Percentiles rank a stretch among this genome's conserved stretches.
Conservation (phyloP, 2,888 invertebrate species). For the Aporophyla lueneburgensis region DNA sequence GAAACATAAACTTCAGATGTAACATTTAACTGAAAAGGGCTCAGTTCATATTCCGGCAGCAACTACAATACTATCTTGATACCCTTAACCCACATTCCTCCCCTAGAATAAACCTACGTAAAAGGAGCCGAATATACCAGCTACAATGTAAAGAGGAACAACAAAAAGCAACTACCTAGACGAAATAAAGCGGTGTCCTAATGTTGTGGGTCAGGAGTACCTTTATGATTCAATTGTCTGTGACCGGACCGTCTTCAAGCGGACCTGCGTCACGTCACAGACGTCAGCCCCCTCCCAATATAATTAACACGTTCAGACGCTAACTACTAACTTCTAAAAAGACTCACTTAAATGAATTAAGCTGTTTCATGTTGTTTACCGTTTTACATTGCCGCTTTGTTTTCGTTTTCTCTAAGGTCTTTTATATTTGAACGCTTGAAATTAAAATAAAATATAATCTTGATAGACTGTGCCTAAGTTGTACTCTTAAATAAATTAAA, state of each 20-base stretch:
- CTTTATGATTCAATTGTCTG: slow-evolving; percentile 87
- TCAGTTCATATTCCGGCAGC: slow-evolving; percentile 26
- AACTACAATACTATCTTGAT: slow-evolving; percentile 43
- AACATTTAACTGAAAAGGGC: slow-evolving; percentile 9
- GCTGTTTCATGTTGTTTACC: slow-evolving; percentile 45
- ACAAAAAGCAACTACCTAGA: slow-evolving; percentile 32
- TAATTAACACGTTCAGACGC: slow-evolving; percentile 78
- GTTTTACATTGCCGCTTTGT: slow-evolving; percentile 21
- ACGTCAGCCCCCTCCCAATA: slow-evolving; percentile 74
- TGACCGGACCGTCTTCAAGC: slow-evolving; percentile 79
- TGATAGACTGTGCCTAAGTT: background rate
- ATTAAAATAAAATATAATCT: background rate
- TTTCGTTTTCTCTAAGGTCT: background rate
- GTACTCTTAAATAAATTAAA: background rate
- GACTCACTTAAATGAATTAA: slow-evolving; percentile 49
- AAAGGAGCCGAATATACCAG: slow-evolving; percentile 17
- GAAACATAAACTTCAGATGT: background rate
- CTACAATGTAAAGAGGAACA: slow-evolving; percentile 34
- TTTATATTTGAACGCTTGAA: background rate
- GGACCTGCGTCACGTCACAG: slow-evolving; percentile 78
- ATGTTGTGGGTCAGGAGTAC: slow-evolving; percentile 75
- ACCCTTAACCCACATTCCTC: slow-evolving; percentile 40
- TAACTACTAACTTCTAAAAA: slow-evolving; percentile 60
- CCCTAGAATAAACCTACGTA: slow-evolving; percentile 24
- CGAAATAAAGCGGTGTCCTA: slow-evolving; percentile 61